phyloP scores from a whole-genome alignment of 2,888 invertebrate genomes.

The Fragum whitleyi region DNA sequence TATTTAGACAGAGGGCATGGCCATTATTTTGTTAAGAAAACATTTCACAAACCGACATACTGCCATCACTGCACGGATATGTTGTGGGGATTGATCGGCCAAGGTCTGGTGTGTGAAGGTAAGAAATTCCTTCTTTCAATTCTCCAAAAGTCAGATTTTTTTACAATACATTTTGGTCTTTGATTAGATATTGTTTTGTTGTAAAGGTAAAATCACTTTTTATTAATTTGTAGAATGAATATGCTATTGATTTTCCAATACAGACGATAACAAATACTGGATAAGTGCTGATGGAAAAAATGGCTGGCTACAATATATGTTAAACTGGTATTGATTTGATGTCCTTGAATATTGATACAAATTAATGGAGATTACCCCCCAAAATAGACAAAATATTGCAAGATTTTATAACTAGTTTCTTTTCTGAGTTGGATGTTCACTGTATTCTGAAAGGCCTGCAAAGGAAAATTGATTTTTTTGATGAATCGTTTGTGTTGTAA shows the following conservation, averaged over 20 bases:
- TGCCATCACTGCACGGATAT: constrained; percentile 99
- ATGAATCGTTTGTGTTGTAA: neutral
- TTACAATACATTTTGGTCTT: neutral
- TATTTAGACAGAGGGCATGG: constrained; percentile 87
- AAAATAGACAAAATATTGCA: neutral
- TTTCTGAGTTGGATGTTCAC: neutral
- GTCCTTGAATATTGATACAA: neutral
- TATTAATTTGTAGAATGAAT: neutral
- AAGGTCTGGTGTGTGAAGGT: constrained; percentile 99
- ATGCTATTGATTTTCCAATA: neutral
- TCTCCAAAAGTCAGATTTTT: neutral
- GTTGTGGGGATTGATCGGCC: constrained; percentile 99
- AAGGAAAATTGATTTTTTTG: constrained; percentile 14
- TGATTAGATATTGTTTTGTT: neutral
- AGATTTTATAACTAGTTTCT: neutral
- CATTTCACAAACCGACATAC: constrained; percentile 99
- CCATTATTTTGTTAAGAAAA: constrained; percentile 99
- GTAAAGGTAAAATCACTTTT: neutral
- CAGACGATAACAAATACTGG: neutral
- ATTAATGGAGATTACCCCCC: neutral
- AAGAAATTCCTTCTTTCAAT: constrained; percentile 82
- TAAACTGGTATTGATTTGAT: constrained; percentile 25
- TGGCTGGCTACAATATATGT: constrained; percentile 23
- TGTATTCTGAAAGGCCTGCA: neutral
- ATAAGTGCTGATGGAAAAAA: constrained; percentile 11